These are phyloP conservation scores for Heterohyrax brucei DNA, from an alignment of 2,797 vertebrate genomes.

Conservation along the genomic window DNA sequence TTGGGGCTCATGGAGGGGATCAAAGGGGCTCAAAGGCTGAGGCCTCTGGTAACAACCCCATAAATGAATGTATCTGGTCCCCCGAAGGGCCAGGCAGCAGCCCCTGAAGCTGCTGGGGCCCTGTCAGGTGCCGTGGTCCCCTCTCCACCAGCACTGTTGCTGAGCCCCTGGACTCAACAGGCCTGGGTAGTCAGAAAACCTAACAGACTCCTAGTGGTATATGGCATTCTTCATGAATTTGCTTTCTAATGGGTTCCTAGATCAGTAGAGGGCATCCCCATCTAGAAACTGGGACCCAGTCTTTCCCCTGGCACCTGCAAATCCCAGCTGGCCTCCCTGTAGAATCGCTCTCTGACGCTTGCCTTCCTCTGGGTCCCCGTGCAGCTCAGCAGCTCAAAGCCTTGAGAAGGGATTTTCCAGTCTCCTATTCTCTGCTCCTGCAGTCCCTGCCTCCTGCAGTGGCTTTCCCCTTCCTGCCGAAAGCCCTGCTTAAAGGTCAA, in stretches of 20 bases:
- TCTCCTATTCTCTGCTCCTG: neutral
- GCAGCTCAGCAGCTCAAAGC: neutral
- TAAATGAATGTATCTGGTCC: slow-evolving; percentile 76
- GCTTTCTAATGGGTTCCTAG: neutral
- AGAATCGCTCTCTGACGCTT: neutral
- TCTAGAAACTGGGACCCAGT: neutral
- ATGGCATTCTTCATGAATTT: too few relatives aligned
- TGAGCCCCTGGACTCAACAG: neutral
- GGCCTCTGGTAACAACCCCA: slow-evolving; percentile 41
- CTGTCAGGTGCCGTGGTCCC: neutral
- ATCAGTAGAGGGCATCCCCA: neutral
- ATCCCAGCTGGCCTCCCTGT: neutral
- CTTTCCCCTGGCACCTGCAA: neutral
- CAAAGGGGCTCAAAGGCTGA: slow-evolving; percentile 5
- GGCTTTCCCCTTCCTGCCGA: neutral
- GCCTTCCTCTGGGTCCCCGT: neutral
- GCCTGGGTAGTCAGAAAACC: neutral
- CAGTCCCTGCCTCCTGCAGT: neutral
- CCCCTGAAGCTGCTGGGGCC: slow-evolving; percentile 74
- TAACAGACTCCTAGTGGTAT: neutral
- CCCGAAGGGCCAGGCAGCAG: neutral
- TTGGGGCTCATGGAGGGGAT: neutral
- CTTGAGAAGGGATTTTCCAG: neutral
- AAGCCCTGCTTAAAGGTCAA: neutral
- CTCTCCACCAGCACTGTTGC: neutral